Evolutionary conservation across 2,888 invertebrate genomes (phyloP).

Genomic region (Xestobium rufovillosum): DNA sequence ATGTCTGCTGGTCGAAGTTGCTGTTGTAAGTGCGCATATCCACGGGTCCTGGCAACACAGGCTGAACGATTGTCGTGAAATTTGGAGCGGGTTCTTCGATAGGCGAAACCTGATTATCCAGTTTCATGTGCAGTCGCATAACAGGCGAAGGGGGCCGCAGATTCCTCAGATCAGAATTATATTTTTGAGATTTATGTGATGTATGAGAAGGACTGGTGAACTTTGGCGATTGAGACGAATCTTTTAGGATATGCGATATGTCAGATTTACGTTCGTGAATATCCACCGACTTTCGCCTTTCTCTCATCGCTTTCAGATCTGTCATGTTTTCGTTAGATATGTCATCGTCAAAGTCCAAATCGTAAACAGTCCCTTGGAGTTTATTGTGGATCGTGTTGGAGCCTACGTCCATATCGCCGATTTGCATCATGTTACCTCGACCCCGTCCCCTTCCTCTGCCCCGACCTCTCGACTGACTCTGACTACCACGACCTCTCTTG

Average conservation of each 20-base stretch:
- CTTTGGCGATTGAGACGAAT: conserved; percentile 53
- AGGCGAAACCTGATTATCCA: conserved; percentile 24
- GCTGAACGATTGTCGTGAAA: conserved; percentile 56
- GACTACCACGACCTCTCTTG: conserved; percentile 29
- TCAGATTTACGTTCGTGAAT: conserved; percentile 54
- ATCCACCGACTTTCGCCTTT: conserved; percentile 68
- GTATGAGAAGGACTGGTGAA: conserved; percentile 47
- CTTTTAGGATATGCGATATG: conserved; percentile 45
- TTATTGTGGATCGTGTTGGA: conserved; percentile 71
- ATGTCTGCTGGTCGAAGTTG: conserved; percentile 51
- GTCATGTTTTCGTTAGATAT: conserved; percentile 65
- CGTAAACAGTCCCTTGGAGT: conserved; percentile 80
- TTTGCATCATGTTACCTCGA: conserved; percentile 30
- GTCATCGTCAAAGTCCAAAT: conserved; percentile 78
- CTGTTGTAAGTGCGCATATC: conserved; percentile 82
- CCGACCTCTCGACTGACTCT: conserved; percentile 33
- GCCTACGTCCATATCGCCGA: conserved; percentile 41
- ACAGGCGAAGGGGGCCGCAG: conserved; percentile 46
- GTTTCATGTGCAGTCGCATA: conserved; percentile 34
- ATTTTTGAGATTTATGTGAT: conserved; percentile 36
- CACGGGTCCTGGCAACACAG: conserved; percentile 77
- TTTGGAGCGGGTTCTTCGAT: conserved; percentile 38
- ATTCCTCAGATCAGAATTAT: conserved; percentile 44
- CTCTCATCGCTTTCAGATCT: conserved; percentile 69
- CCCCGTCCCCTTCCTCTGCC: conserved; percentile 32